Evolutionary conservation across 2,888 invertebrate genomes (phyloP).

Genomic region (Biston betularia): DNA sequence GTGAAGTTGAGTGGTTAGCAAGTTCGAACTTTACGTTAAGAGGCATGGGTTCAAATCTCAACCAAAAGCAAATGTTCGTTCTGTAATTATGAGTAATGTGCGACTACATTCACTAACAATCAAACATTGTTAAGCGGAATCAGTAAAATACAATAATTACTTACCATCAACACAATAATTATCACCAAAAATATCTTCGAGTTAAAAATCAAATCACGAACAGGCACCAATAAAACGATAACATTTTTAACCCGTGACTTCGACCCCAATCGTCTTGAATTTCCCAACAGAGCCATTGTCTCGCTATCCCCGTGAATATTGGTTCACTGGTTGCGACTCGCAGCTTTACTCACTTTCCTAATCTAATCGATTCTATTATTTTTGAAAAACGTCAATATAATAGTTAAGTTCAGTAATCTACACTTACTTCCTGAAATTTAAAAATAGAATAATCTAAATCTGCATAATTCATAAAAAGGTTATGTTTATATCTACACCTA

Average conservation of each 20-base stretch:
- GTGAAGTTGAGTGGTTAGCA: no score
- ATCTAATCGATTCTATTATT: background rate
- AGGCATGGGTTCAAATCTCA: no score
- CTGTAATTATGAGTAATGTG: no score
- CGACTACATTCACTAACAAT: no score
- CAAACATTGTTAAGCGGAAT: no score
- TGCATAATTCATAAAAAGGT: no score
- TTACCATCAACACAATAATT: background rate
- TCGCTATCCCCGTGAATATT: slow-evolving; percentile 33
- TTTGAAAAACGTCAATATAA: background rate
- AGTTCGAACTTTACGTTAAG: no score
- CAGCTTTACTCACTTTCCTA: background rate
- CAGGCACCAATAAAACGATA: slow-evolving; percentile 44
- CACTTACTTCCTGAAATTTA: no score
- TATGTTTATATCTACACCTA: no score
- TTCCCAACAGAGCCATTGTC: slow-evolving; percentile 75
- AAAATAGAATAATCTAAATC: no score
- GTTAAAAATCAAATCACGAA: slow-evolving; percentile 25
- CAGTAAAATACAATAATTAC: background rate
- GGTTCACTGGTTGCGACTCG: background rate
- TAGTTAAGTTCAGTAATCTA: no score
- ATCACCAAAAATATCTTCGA: background rate
- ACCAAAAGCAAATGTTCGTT: no score
- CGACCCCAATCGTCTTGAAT: slow-evolving; percentile 66
- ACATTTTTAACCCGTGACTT: slow-evolving; percentile 40